phyloP scores from a whole-genome alignment of 2,113 vertebrate genomes.

The Pseudorectes ferrugineus region DNA sequence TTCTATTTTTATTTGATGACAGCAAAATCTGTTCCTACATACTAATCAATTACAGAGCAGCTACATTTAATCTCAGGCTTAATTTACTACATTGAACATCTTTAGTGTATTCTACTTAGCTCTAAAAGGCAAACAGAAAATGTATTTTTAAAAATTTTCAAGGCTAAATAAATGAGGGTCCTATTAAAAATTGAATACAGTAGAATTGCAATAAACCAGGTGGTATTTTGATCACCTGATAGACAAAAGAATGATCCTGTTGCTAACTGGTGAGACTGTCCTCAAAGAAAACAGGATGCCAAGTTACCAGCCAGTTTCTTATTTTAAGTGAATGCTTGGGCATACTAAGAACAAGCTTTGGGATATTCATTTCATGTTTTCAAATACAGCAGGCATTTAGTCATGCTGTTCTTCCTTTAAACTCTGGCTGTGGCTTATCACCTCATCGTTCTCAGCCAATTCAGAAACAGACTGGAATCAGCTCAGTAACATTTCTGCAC shows the following conservation, averaged over 20 bases:
- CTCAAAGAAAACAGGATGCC: not conserved
- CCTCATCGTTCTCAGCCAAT: conserved; percentile 32
- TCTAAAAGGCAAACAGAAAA: not conserved
- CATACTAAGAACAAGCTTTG: not conserved
- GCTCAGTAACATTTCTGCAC: not conserved
- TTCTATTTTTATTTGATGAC: conserved; percentile 24
- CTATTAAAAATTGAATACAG: not conserved
- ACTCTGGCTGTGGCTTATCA: conserved; percentile 22
- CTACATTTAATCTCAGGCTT: conserved; percentile 11
- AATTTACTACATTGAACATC: not conserved
- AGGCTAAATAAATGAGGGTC: not conserved
- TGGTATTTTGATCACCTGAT: not conserved
- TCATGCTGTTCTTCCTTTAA: not conserved
- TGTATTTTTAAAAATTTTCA: not conserved
- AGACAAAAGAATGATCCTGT: not conserved
- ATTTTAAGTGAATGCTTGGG: not conserved
- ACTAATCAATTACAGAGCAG: conserved; percentile 12
- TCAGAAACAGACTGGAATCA: not conserved
- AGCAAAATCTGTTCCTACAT: conserved; percentile 21
- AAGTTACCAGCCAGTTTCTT: not conserved
- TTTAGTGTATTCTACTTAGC: not conserved
- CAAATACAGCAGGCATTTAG: not conserved
- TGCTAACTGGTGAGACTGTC: not conserved
- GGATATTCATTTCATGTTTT: not conserved
- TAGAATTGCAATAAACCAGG: not conserved